Evolutionary conservation across 2,888 invertebrate species (phyloP).

Genomic region (Drosophila lacicola): DNA sequence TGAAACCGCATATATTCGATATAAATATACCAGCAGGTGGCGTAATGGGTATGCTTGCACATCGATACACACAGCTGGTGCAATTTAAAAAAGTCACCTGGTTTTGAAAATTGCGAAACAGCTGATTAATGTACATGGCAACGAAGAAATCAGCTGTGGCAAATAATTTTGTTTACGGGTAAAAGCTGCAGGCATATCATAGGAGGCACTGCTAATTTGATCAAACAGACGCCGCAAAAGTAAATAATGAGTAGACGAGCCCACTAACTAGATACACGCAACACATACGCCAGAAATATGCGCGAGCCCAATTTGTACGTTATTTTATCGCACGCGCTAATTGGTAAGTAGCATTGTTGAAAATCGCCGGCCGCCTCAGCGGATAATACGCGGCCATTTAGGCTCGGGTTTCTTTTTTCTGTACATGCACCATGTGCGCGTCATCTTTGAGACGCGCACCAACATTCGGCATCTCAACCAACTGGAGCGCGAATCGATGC

Average conservation of each 20-base stretch:
- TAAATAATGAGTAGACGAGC: constrained; percentile 50
- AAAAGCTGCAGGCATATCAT: constrained; percentile 22
- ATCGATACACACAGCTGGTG: constrained; percentile 30
- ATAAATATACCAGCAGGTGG: not conserved
- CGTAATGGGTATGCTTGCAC: no score
- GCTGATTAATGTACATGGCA: constrained; percentile 31
- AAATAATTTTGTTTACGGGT: constrained; percentile 45
- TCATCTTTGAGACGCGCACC: constrained; percentile 92
- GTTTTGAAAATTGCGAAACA: constrained; percentile 15
- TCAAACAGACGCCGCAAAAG: constrained; percentile 25
- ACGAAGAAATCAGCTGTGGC: constrained; percentile 40
- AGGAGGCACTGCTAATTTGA: constrained; percentile 13
- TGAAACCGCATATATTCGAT: not conserved
- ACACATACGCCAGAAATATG: constrained; percentile 68
- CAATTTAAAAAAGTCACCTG: constrained; percentile 26
- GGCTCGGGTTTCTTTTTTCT: constrained; percentile 87
- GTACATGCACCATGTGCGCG: constrained; percentile 88
- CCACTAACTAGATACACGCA: constrained; percentile 31
- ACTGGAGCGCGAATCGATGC: constrained; percentile 92
- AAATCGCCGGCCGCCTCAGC: constrained; percentile 26
- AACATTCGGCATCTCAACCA: constrained; percentile 94
- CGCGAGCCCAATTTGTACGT: constrained; percentile 79
- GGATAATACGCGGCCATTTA: constrained; percentile 72
- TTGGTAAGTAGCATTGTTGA: constrained; percentile 73
- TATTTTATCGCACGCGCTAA: constrained; percentile 83